Evolutionary conservation across 2,888 invertebrate genomes (phyloP).

Genomic region (Bombyx huttoni): DNA sequence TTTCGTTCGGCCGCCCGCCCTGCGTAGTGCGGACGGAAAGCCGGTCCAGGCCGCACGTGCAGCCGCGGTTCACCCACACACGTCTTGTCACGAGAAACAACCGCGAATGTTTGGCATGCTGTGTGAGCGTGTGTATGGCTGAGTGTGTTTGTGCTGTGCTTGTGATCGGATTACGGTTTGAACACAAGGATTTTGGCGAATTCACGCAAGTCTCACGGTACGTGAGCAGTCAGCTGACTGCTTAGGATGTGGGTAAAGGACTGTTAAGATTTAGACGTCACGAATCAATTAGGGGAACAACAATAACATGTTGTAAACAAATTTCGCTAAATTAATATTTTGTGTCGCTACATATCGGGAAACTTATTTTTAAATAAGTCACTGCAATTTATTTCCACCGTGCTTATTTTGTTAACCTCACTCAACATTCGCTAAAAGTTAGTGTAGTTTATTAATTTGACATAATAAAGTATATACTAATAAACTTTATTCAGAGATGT

Average conservation of each 20-base stretch:
- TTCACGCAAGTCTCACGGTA: neutral
- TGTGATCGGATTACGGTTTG: neutral
- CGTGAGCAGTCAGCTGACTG: neutral
- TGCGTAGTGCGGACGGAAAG: constrained; percentile 33
- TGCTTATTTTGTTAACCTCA: no score
- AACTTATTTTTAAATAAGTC: no score
- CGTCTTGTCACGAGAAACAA: neutral
- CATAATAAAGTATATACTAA: no score
- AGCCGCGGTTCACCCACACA: constrained; percentile 11
- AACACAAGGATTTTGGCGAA: neutral
- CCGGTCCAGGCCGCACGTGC: constrained; percentile 20
- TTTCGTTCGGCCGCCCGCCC: constrained; percentile 45
- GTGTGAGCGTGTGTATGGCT: neutral
- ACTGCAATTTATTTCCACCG: no score
- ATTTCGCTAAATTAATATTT: neutral
- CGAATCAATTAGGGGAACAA: neutral
- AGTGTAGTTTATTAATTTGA: no score
- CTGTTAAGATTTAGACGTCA: neutral
- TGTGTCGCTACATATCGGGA: no score
- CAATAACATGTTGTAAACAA: neutral
- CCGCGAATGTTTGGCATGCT: neutral
- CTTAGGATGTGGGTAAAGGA: neutral
- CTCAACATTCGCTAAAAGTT: no score
- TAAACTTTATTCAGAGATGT: no score
- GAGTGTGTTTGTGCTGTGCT: neutral